phyloP scores from a whole-genome alignment of 2,797 vertebrate species.

The Podarcis lilfordi region DNA sequence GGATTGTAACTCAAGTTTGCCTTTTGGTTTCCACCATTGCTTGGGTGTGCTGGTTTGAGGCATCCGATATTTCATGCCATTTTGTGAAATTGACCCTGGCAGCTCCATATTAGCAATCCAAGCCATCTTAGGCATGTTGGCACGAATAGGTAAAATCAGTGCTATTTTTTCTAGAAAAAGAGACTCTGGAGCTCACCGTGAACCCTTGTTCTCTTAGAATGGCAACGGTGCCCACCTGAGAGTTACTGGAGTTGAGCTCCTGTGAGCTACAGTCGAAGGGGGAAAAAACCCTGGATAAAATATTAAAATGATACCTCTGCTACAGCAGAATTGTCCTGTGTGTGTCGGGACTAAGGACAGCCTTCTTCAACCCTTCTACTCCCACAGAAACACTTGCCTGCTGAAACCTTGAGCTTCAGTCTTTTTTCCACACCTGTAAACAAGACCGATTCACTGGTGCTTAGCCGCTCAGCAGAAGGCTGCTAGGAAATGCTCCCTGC shows the following conservation, averaged over 20 bases:
- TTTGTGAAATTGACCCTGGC: not conserved
- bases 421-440: not conserved
- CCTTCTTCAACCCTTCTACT: not conserved
- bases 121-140: not conserved
- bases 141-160: too few species aligned
- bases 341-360: not conserved
- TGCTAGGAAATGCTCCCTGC: not conserved
- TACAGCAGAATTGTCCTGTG: too few species aligned
- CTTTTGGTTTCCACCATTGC: not conserved
- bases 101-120: not conserved
- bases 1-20: not conserved
- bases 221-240: too few species aligned
- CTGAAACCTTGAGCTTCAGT: not conserved
- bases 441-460: not conserved
- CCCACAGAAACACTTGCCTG: not conserved
- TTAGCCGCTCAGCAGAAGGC: not conserved
- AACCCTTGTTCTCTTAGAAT: too few species aligned
- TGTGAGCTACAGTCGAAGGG: too few species aligned
- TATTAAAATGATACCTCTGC: too few species aligned
- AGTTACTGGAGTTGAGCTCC: too few species aligned
- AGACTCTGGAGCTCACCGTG: too few species aligned
- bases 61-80: not conserved
- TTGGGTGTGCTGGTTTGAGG: not conserved
- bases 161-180: too few species aligned
- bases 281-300: not conserved